Evolutionary conservation across 2,888 invertebrate species (phyloP).

Genomic region (Adelognathus sp.): DNA sequence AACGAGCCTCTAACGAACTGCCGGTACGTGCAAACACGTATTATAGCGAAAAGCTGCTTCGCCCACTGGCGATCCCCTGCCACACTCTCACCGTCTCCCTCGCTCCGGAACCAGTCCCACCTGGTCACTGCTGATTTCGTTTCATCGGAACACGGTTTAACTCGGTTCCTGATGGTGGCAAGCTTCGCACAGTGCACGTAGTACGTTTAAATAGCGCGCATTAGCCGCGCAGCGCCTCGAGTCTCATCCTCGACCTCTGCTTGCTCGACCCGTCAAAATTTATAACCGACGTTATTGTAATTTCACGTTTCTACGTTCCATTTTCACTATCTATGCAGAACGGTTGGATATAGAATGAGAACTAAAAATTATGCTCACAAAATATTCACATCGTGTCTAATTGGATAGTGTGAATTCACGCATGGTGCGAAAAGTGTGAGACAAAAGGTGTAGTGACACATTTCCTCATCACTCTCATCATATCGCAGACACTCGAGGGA

Average conservation of each 20-base stretch:
- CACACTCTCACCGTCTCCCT: background rate
- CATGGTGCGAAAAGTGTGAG: background rate
- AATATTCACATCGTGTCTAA: no score
- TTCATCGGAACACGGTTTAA: conserved; percentile 32
- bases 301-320: background rate
- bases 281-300: background rate
- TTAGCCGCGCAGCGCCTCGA: conserved; percentile 64
- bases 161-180: conserved; percentile 14
- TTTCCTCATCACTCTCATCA: background rate
- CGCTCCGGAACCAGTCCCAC: conserved; percentile 1
- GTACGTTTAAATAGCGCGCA: conserved; percentile 75
- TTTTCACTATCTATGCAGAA: background rate
- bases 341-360: background rate
- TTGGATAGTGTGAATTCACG: no score
- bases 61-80: conserved; percentile 63
- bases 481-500: background rate
- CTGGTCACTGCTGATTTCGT: conserved; percentile 39
- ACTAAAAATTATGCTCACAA: no score
- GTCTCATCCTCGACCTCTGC: conserved; percentile 22
- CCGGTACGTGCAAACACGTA: conserved; percentile 71
- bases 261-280: conserved; percentile 39
- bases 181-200: conserved; percentile 63
- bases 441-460: background rate
- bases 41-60: conserved; percentile 66
- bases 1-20: conserved; percentile 77